These are phyloP conservation scores for Lissocephala sabroskyi DNA, from an alignment of 2,888 invertebrate genomes.

Conservation along the genomic window DNA sequence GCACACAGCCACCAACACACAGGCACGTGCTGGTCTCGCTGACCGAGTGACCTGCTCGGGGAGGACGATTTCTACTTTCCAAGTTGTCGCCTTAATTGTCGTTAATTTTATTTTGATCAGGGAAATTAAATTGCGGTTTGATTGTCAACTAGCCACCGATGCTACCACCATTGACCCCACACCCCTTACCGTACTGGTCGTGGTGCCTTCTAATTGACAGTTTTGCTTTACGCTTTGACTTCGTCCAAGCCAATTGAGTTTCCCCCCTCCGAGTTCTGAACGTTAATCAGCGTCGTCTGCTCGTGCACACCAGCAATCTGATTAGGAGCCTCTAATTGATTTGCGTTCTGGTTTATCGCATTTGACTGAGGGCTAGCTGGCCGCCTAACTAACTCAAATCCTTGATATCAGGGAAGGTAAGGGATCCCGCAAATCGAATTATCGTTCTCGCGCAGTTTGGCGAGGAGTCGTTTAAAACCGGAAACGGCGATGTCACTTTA, in stretches of 20 bases:
- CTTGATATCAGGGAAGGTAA: too few relatives aligned
- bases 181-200: neutral
- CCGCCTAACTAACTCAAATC: too few relatives aligned
- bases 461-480: too few relatives aligned
- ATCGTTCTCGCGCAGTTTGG: too few relatives aligned
- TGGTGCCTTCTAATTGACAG: conserved; percentile 8
- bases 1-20: too few relatives aligned
- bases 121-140: conserved; percentile 46
- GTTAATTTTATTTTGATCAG: conserved; percentile 43
- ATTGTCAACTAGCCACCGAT: conserved; percentile 21
- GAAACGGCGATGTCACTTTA: too few relatives aligned
- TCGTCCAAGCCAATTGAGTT: conserved; percentile 37
- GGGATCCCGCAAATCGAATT: too few relatives aligned
- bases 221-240: conserved; percentile 29
- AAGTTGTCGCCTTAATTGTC: conserved; percentile 32
- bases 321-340: conserved; percentile 47
- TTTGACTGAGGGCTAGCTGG: too few relatives aligned
- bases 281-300: conserved; percentile 31
- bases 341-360: conserved; percentile 35
- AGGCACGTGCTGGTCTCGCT: conserved; percentile 17
- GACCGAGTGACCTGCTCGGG: conserved; percentile 41
- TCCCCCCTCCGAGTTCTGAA: conserved; percentile 1
- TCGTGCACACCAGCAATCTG: conserved; percentile 30
- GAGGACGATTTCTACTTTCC: conserved; percentile 3
- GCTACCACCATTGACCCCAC: neutral